phyloP scores from a whole-genome alignment of 2,888 invertebrate species.

The Therioaphis trifolii region DNA sequence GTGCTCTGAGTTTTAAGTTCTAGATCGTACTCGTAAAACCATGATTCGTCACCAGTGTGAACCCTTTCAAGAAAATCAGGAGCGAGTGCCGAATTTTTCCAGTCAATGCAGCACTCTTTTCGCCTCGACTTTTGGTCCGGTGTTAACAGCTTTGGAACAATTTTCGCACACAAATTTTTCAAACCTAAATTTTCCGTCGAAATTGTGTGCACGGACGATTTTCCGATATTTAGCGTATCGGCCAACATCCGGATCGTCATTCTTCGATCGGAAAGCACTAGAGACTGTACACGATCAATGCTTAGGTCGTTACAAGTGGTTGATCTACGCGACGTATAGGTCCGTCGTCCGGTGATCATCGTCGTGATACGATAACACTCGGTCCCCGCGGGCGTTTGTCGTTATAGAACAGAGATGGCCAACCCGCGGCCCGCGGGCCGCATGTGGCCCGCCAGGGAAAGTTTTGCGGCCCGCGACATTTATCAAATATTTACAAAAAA shows the following conservation, averaged over 20 bases:
- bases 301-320: conserved; percentile 43
- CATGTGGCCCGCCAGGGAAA: too few species aligned
- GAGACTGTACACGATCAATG: conserved; percentile 32
- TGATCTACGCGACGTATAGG: too few species aligned
- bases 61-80: conserved; percentile 49
- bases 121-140: conserved; percentile 64
- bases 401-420: too few species aligned
- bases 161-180: conserved; percentile 65
- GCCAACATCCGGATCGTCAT: conserved; percentile 43
- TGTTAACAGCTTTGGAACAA: too few species aligned
- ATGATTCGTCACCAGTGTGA: conserved; percentile 64
- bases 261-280: conserved; percentile 36
- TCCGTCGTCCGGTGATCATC: too few species aligned
- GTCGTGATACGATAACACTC: too few species aligned
- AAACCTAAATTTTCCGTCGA: conserved; percentile 64
- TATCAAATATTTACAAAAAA: too few species aligned
- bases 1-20: conserved; percentile 63
- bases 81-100: conserved; percentile 15
- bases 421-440: too few species aligned
- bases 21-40: conserved; percentile 63
- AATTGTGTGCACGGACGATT: conserved; percentile 14
- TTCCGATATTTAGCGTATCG: conserved; percentile 38
- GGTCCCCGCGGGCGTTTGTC: too few species aligned
- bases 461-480: too few species aligned
- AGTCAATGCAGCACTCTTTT: conserved; percentile 12